Evolutionary conservation across 2,113 vertebrate genomes (phyloP).

Genomic region (Stegastes partitus): DNA sequence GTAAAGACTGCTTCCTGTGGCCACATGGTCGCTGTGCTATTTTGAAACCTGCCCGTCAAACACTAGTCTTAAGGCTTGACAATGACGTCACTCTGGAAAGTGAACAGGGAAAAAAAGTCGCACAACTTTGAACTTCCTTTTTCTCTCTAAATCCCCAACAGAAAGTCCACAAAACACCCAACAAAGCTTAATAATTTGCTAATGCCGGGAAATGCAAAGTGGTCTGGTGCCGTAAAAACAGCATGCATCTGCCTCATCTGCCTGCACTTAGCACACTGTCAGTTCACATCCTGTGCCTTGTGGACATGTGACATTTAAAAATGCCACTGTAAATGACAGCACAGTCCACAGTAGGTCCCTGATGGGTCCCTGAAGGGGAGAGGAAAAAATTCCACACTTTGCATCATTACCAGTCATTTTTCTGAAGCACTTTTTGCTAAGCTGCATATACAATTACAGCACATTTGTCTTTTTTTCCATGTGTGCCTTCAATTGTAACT

Average conservation of each 20-base stretch:
- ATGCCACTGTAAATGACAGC: slow-evolving; percentile 72
- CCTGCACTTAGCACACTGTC: slow-evolving; percentile 53
- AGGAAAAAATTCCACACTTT: slow-evolving; percentile 32
- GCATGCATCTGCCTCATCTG: slow-evolving; percentile 56
- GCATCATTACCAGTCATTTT: slow-evolving; percentile 31
- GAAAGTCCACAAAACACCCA: slow-evolving; percentile 14
- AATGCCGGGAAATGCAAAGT: slow-evolving; percentile 60
- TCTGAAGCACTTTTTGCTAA: neutral
- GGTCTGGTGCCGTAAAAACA: slow-evolving; percentile 52
- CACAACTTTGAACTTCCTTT: slow-evolving; percentile 43
- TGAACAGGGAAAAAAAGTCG: slow-evolving; percentile 16
- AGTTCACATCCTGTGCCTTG: slow-evolving; percentile 71
- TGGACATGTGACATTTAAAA: slow-evolving; percentile 77
- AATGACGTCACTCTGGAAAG: slow-evolving; percentile 42
- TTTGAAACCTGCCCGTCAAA: slow-evolving; percentile 44
- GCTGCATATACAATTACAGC: slow-evolving; percentile 19
- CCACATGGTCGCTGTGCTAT: slow-evolving; percentile 22
- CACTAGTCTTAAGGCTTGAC: neutral
- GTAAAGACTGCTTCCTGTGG: slow-evolving; percentile 45
- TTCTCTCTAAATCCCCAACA: slow-evolving; percentile 25
- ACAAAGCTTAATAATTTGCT: slow-evolving; percentile 26
- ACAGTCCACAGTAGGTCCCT: slow-evolving; percentile 17
- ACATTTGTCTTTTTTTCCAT: neutral
- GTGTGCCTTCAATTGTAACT: neutral
- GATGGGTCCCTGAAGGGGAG: slow-evolving; percentile 29